These are phyloP conservation scores for Carassius auratus DNA, from an alignment of 2,113 vertebrate species.

Conservation along the genomic window DNA sequence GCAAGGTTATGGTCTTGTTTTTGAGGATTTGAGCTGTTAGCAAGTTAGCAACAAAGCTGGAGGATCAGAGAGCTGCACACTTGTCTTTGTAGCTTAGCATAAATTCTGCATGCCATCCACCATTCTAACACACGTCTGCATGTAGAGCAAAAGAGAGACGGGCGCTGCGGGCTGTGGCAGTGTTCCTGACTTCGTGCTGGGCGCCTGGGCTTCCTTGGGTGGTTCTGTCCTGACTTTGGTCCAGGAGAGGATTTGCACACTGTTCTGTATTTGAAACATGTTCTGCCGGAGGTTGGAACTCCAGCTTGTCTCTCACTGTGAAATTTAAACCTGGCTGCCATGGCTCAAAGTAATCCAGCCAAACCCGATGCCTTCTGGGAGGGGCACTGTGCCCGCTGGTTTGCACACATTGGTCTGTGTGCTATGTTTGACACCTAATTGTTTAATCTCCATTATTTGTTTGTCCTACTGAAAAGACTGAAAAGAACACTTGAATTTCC, in stretches of 20 bases:
- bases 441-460: neutral
- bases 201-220: constrained; percentile 29
- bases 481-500: neutral
- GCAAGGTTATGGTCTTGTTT: neutral
- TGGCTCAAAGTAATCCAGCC: constrained; percentile 28
- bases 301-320: constrained; percentile 19
- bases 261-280: constrained; percentile 43
- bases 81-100: constrained; percentile 25
- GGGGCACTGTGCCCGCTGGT: neutral
- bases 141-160: neutral
- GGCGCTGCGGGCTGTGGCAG: neutral
- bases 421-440: neutral
- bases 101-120: neutral
- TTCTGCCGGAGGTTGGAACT: constrained; percentile 31
- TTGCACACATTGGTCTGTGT: neutral
- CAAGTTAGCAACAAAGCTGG: constrained; percentile 10
- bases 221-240: constrained; percentile 31
- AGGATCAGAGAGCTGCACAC: constrained; percentile 5
- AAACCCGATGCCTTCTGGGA: neutral
- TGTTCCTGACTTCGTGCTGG: constrained; percentile 20
- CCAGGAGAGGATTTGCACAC: constrained; percentile 40
- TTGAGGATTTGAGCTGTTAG: constrained; percentile 12
- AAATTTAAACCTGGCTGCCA: constrained; percentile 33
- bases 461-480: neutral
- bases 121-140: neutral